Evolutionary conservation across 2,113 vertebrate species (phyloP), one percentile per base, ranked within the genome.

Genomic region (Pelvicachromis taeniatus): DNA sequence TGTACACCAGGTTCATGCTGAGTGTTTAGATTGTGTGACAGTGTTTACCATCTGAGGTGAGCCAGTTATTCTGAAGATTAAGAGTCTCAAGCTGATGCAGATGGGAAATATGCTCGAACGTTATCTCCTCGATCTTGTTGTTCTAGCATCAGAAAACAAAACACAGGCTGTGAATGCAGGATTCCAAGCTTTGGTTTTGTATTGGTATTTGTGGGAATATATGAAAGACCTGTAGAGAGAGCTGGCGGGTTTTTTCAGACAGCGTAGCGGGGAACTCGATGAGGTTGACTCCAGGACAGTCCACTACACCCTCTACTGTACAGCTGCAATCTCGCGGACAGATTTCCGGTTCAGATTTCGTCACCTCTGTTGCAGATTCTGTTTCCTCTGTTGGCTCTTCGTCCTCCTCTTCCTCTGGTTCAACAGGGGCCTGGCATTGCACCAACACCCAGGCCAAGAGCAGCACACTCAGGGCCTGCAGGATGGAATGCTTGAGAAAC

Each of bases 11-110:
- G 23, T 61, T 70, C 55, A 23, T 8, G 55, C 21, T 10, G 13
- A 2, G 12, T 83, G 58, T 80, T 85, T 19, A 33, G 38, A 55
- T 52, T 54, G 75, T 80, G 61, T 90, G 8, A 33, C 29, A 17
- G 56, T 82, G 68, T 89, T 92, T 93, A 99, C 98, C 99, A 87
- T 97, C 95, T 26, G 98, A 97, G 12, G 97, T 99, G 68, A 99
- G 97, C 55, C 97, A 97, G 93, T 99, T 99, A 95, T 99, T 99
- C 90, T 99, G 99, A 68, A 99, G 95, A 95, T 99, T 99, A 78
- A 99, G 96, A 0, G 98, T 99, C 95, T 99, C 97, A 31, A 99
- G 94, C 13, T 93, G 96, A 81, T 97, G 94, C 79, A 99, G 97
- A 80, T 97, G 95, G 16, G 97, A 95, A n/a, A 99, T 96, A 45